Evolutionary conservation across 2,797 vertebrate genomes (phyloP).

Genomic region (Acanthurus lineatus): DNA sequence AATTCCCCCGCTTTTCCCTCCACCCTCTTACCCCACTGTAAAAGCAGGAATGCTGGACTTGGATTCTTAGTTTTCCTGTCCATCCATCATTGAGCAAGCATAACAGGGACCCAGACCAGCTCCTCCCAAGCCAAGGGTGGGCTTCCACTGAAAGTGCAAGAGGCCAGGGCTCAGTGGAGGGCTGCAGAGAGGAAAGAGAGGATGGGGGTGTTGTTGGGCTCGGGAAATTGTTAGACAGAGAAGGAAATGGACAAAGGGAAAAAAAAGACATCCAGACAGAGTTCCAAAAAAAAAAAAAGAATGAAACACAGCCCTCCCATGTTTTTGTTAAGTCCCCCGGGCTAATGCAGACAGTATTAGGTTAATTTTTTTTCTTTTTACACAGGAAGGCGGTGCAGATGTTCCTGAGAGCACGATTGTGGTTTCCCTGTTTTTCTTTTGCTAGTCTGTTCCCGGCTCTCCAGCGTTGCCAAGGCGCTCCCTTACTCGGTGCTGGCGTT

Average conservation of each 20-base stretch:
- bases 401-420: constrained; percentile 81
- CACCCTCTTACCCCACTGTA: constrained; percentile 68
- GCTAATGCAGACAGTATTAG: constrained; percentile 83
- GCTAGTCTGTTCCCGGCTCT: constrained; percentile 76
- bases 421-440: constrained; percentile 83
- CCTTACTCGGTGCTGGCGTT: constrained; percentile 77
- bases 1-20: constrained; percentile 62
- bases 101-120: constrained; percentile 75
- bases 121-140: constrained; percentile 77
- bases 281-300: constrained; percentile 62
- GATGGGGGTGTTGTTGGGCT: constrained; percentile 50
- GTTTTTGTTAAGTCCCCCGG: constrained; percentile 80
- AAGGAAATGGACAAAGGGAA: constrained; percentile 75
- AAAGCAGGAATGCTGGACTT: constrained; percentile 79
- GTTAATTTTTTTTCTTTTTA: constrained; percentile 71
- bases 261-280: constrained; percentile 76
- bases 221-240: constrained; percentile 78
- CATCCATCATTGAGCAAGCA: constrained; percentile 82
- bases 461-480: constrained; percentile 82
- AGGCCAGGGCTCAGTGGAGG: constrained; percentile 71
- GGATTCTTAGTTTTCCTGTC: constrained; percentile 79
- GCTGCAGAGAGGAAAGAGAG: constrained; percentile 50
- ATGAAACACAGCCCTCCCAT: constrained; percentile 79
- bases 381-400: constrained; percentile 85
- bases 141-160: constrained; percentile 76